Evolutionary conservation across 2,888 invertebrate genomes (phyloP).

Genomic region (Bruchidius siliquastri): DNA sequence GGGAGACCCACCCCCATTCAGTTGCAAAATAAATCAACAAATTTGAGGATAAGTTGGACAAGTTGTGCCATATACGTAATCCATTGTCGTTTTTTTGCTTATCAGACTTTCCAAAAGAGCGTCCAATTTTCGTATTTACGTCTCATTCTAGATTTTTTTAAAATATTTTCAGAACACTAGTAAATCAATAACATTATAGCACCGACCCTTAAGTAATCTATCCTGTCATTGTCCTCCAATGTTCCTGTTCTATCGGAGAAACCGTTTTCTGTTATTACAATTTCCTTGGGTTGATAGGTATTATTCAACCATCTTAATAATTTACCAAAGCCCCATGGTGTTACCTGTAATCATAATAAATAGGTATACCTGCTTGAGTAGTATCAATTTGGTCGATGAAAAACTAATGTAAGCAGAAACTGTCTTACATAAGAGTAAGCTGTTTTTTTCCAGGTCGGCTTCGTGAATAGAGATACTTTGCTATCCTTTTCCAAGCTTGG

Average conservation of each 20-base stretch:
- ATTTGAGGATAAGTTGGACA: too few relatives aligned
- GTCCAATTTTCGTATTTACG: too few relatives aligned
- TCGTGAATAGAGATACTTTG: background rate
- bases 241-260: slow-evolving; percentile 52
- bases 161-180: background rate
- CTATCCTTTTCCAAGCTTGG: slow-evolving; percentile 24
- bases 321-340: slow-evolving; percentile 58
- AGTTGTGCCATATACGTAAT: too few relatives aligned
- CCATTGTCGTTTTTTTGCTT: too few relatives aligned
- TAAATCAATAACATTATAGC: slow-evolving; percentile 31
- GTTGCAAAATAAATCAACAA: too few relatives aligned
- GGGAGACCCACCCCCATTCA: too few relatives aligned
- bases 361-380: too few relatives aligned
- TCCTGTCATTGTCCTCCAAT: slow-evolving; percentile 53
- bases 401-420: background rate
- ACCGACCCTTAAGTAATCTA: slow-evolving; percentile 50
- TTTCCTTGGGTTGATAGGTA: slow-evolving; percentile 54
- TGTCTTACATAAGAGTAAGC: background rate
- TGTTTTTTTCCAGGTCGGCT: background rate
- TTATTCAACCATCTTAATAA: slow-evolving; percentile 56
- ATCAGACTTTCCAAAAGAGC: too few relatives aligned
- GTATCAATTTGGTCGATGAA: slow-evolving; percentile 9
- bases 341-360: slow-evolving; percentile 53
- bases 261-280: slow-evolving; percentile 59
- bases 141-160: too few relatives aligned